Percentiles rank a stretch among this genome's conserved stretches.
Evolutionary conservation across 2,113 vertebrate species (phyloP).

Genomic region (Trichechus manatus): DNA sequence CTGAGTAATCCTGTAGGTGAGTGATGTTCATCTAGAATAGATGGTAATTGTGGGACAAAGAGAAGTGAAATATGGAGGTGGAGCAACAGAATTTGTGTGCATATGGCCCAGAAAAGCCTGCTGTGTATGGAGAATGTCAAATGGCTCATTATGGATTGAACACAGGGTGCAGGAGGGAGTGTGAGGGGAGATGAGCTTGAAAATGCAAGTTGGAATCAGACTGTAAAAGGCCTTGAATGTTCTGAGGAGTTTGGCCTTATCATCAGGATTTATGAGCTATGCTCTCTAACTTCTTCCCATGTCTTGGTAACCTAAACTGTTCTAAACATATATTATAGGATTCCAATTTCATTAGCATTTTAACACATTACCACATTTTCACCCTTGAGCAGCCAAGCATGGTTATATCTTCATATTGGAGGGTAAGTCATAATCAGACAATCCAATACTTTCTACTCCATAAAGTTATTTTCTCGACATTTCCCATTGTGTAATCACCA

Average conservation of each 20-base stretch:
- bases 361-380: slow-evolving; percentile 85
- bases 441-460: slow-evolving; percentile 89
- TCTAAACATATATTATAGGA: slow-evolving; percentile 85
- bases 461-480: slow-evolving; percentile 86
- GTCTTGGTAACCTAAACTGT: slow-evolving; percentile 87
- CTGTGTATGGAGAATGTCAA: slow-evolving; percentile 67
- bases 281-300: slow-evolving; percentile 82
- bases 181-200: slow-evolving; percentile 39
- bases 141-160: slow-evolving; percentile 49
- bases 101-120: neutral
- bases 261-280: slow-evolving; percentile 74
- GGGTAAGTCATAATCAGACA: slow-evolving; percentile 85
- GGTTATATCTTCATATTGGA: slow-evolving; percentile 85
- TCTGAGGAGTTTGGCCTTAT: slow-evolving; percentile 70
- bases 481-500: slow-evolving; percentile 82
- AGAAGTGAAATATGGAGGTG: neutral
- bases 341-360: slow-evolving; percentile 88
- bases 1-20: neutral
- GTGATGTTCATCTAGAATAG: neutral
- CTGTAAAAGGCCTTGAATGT: slow-evolving; percentile 53
- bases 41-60: neutral
- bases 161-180: neutral
- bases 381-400: slow-evolving; percentile 87
- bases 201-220: slow-evolving; percentile 51
- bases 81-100: slow-evolving; percentile 2